Percentiles rank a stretch among this genome's conserved stretches.
phyloP scores from a whole-genome alignment of 2,113 vertebrate genomes.

The Macaca mulatta region DNA sequence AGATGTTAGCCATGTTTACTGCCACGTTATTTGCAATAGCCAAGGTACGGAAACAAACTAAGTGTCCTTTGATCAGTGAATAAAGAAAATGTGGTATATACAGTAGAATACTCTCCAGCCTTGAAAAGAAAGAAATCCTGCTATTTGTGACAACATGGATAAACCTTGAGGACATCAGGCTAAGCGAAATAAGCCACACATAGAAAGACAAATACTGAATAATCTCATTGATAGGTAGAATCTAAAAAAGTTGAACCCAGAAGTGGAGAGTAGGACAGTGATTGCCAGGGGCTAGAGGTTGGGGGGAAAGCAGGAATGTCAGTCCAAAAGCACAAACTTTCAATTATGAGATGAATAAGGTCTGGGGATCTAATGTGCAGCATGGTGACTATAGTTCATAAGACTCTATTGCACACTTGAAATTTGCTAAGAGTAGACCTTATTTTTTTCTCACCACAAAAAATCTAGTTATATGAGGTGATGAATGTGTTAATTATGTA shows the following conservation, averaged over 20 bases:
- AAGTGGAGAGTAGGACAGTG: neutral
- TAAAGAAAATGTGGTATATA: neutral
- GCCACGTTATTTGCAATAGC: neutral
- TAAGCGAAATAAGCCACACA: neutral
- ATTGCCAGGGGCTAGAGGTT: neutral
- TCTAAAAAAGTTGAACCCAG: neutral
- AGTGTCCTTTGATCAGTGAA: neutral
- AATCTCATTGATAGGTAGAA: neutral
- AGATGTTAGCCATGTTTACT: no score
- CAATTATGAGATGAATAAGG: neutral
- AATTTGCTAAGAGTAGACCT: neutral
- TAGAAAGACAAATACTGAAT: neutral
- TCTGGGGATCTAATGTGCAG: neutral
- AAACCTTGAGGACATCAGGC: neutral
- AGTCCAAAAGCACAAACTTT: neutral
- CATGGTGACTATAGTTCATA: neutral
- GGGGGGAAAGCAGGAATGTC: neutral
- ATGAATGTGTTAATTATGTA: neutral
- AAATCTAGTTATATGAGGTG: neutral
- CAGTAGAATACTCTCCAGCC: neutral
- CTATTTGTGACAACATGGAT: neutral
- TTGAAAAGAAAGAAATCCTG: neutral
- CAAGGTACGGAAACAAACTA: neutral
- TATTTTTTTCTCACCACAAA: neutral
- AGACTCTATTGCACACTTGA: neutral